Evolutionary conservation across 2,888 invertebrate species (phyloP).

Genomic region (Acanthosepion lycidas): DNA sequence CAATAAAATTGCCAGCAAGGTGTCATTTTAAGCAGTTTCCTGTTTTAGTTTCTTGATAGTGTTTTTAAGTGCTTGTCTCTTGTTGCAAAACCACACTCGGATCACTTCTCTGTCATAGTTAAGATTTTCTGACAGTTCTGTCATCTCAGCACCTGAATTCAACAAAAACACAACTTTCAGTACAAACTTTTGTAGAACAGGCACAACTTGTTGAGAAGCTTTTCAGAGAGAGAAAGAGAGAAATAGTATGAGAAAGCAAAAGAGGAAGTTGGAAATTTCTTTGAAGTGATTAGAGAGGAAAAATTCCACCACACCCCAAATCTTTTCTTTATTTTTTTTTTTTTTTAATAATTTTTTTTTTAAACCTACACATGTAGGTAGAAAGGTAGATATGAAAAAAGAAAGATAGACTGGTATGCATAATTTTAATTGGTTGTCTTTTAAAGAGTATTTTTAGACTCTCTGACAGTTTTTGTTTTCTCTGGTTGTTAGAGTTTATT

Average conservation of each 20-base stretch:
- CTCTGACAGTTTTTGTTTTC: conserved; percentile 14
- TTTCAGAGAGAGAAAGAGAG: neutral
- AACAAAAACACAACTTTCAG: conserved; percentile 33
- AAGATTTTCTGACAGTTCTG: conserved; percentile 92
- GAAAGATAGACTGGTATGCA: neutral
- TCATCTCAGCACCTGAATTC: conserved; percentile 91
- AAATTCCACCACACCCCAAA: too few species aligned
- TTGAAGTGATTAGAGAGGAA: too few species aligned
- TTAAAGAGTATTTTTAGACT: neutral
- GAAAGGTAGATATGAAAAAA: neutral
- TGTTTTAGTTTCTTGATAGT: conserved; percentile 81
- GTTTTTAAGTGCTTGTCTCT: conserved; percentile 96
- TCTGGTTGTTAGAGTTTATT: neutral
- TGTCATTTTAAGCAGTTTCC: conserved; percentile 59
- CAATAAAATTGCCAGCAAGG: neutral
- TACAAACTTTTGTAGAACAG: conserved; percentile 37
- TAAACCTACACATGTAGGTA: neutral
- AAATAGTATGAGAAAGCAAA: neutral
- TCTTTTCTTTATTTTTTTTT: too few species aligned
- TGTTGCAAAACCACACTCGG: conserved; percentile 99
- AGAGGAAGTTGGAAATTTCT: neutral
- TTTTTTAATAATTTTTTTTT: too few species aligned
- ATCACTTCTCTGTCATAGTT: conserved; percentile 98
- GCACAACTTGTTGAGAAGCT: conserved; percentile 7
- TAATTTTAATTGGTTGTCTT: neutral